phyloP scores from a whole-genome alignment of 2,113 vertebrate genomes.

The Falcunculus frontatus region DNA sequence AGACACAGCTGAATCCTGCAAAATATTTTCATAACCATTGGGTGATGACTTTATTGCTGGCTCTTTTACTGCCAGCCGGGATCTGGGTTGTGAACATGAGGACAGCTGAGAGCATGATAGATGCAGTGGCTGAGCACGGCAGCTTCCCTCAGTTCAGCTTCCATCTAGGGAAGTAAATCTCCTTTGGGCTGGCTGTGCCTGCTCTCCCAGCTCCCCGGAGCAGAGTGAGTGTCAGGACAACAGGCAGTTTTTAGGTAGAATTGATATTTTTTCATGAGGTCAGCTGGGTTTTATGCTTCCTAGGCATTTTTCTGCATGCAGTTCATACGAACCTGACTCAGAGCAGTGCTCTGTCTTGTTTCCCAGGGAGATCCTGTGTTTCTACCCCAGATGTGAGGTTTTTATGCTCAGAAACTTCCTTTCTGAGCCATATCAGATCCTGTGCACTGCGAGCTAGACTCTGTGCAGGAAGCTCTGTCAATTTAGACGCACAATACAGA shows the following conservation, averaged over 20 bases:
- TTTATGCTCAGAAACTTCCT: background rate
- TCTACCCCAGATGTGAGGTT: background rate
- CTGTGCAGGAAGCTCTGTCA: constrained; percentile 26
- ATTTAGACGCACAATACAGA: background rate
- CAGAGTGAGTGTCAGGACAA: background rate
- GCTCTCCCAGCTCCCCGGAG: background rate
- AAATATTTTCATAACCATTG: background rate
- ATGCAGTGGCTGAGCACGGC: background rate
- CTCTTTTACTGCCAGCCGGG: background rate
- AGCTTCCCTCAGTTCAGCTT: background rate
- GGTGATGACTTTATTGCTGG: background rate
- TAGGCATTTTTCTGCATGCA: background rate
- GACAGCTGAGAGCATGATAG: background rate
- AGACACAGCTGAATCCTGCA: background rate
- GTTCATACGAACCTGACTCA: fast-evolving
- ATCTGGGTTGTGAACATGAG: background rate
- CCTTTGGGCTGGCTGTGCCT: background rate
- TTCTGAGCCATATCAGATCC: background rate
- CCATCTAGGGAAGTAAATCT: background rate
- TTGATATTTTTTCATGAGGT: background rate
- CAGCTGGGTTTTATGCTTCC: background rate
- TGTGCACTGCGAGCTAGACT: background rate
- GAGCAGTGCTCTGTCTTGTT: background rate
- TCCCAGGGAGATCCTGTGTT: background rate
- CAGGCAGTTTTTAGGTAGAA: background rate